Evolutionary conservation across 2,113 vertebrate species (phyloP).

Genomic region (Rhinoptilus africanus): DNA sequence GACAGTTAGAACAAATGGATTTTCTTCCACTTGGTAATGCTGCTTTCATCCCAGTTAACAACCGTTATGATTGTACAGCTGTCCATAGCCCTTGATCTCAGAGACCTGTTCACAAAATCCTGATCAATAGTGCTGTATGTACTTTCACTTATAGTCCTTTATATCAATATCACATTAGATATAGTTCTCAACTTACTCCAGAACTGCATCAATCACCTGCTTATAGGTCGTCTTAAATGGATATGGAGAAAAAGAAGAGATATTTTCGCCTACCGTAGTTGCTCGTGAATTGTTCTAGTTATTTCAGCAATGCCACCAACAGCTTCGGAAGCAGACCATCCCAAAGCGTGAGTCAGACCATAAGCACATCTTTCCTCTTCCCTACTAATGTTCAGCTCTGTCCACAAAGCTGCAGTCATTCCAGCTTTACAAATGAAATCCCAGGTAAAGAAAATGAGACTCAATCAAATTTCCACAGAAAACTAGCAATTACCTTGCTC

Average conservation of each 20-base stretch:
- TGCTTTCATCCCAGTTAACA: background rate
- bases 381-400: fast-evolving
- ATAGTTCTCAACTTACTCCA: background rate
- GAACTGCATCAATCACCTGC: background rate
- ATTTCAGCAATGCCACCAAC: background rate
- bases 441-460: background rate
- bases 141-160: background rate
- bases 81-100: background rate
- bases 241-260: background rate
- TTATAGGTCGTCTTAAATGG: background rate
- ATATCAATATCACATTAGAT: background rate
- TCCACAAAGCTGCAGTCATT: background rate
- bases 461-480: background rate
- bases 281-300: background rate
- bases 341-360: background rate
- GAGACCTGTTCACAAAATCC: fast-evolving
- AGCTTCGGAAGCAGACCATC: background rate
- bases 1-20: background rate
- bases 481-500: background rate
- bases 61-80: no score
- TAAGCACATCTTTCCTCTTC: background rate
- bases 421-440: background rate
- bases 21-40: background rate
- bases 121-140: background rate
- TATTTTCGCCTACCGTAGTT: background rate